Evolutionary conservation across 1,140 invertebrate genomes (phyloP).

Genomic region (Ladona fulva): DNA sequence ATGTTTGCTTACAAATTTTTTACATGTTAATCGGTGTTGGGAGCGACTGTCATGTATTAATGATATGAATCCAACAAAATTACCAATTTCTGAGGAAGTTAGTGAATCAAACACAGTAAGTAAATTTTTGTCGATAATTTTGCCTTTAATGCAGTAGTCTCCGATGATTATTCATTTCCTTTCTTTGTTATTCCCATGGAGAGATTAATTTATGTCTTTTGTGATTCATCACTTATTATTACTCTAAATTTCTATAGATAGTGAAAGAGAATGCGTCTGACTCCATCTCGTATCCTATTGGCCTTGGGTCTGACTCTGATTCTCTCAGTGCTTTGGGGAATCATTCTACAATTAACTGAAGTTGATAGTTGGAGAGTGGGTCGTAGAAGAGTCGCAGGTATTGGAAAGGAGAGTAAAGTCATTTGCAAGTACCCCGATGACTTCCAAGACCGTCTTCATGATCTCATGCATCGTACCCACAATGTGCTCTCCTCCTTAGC

Average conservation of each 20-base stretch:
- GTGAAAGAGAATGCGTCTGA: not conserved
- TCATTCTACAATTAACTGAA: not conserved
- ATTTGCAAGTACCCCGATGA: slow-evolving; percentile 3
- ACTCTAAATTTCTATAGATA: not conserved
- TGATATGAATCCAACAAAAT: too few relatives aligned
- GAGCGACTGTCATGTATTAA: too few relatives aligned
- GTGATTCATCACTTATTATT: too few relatives aligned
- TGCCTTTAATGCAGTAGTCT: too few relatives aligned
- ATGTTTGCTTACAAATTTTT: too few relatives aligned
- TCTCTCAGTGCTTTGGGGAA: not conserved
- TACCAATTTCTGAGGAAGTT: too few relatives aligned
- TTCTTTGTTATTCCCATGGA: too few relatives aligned
- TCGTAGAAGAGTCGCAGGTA: not conserved
- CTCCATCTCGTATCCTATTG: not conserved
- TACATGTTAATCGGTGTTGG: too few relatives aligned
- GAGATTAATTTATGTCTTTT: too few relatives aligned
- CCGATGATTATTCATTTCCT: too few relatives aligned
- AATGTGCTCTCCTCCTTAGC: slow-evolving; percentile 30
- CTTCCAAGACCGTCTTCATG: not conserved
- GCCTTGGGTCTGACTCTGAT: not conserved
- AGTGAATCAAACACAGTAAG: too few relatives aligned
- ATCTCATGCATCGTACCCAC: slow-evolving; percentile 18
- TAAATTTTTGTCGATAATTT: too few relatives aligned
- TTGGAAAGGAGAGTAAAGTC: not conserved
- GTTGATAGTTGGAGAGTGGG: not conserved